Base-by-base conservation (phyloP, 2,113 vertebrate genomes). In the Lasiurus cinereus region DNA sequence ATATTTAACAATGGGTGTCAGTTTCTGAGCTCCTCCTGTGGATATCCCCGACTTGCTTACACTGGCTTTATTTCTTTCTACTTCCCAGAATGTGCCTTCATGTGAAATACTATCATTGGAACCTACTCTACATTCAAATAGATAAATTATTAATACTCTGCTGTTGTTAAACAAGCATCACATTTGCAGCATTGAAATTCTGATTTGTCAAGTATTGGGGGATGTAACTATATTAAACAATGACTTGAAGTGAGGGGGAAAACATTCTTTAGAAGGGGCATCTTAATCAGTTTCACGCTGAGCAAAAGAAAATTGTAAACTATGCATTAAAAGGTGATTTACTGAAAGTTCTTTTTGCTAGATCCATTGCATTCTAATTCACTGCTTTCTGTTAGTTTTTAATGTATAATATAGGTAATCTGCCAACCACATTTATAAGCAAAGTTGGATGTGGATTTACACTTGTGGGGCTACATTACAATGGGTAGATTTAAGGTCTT, bases 401-500 rank as follows among this genome's bases (percentile, higher is more conserved):
- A 74, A 90, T 97, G 98, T 62, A 97, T 98, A 98, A 98, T 98
- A 94, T 97, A 98, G 88, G 98, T 98, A 98, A 98, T 98, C 98
- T 98, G 98, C 97, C 96, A 97, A 96, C 89, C 97, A 98, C 98
- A 98, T 98, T 98, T 98, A 98, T 98, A 98, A 98, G 98, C 97
- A 96, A 98, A 99, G 99, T 99, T 99, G 99, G 98, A 98, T 98
- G 98, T 98, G 99, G 99, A 98, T 99, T 99, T 99, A 97, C 97
- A 98, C 98, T 98, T 98, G 99, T 99, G 98, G 99, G 98, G 98
- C 97, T 99, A 98, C 99, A 99, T 99, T 98, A 98, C 99, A 99
- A 99, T 99, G 98, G 98, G 98, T 99, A 99, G 99, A 99, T 99
- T 99, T 99, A 98, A 98, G 98, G 99, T 98, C 99, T 99, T 99